phyloP scores from a whole-genome alignment of 1,140 invertebrate genomes.

The Zaprionus kolodkinae region DNA sequence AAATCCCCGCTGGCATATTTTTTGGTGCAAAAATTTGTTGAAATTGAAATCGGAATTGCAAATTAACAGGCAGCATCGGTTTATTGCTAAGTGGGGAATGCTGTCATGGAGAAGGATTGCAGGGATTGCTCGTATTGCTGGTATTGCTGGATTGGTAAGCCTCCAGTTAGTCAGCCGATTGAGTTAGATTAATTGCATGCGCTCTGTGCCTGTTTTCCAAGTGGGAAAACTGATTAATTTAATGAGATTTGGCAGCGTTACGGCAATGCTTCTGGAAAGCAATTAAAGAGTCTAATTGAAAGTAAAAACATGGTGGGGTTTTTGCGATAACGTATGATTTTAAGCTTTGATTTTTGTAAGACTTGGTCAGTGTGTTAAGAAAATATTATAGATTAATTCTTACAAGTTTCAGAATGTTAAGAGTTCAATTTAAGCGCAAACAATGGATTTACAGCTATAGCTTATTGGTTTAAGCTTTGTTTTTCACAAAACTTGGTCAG shows the following conservation, averaged over 20 bases:
- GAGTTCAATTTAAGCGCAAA: too few species aligned
- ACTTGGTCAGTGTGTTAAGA: too few species aligned
- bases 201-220: constrained; percentile 14
- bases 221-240: constrained; percentile 67
- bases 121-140: background rate
- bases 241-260: constrained; percentile 54
- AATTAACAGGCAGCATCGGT: constrained; percentile 73
- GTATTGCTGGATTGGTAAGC: constrained; percentile 24
- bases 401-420: too few species aligned
- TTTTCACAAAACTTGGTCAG: background rate
- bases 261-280: constrained; percentile 59
- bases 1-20: constrained; percentile 71
- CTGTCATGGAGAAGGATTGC: constrained; percentile 16
- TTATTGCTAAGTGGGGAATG: constrained; percentile 58
- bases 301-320: background rate
- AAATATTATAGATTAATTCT: too few species aligned
- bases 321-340: too few species aligned
- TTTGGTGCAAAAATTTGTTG: constrained; percentile 73
- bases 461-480: too few species aligned
- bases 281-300: constrained; percentile 65
- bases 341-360: too few species aligned
- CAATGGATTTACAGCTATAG: too few species aligned
- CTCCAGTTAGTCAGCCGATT: constrained; percentile 67
- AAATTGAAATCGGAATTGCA: constrained; percentile 84
- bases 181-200: constrained; percentile 71